Evolutionary conservation across 2,113 vertebrate genomes (phyloP), one percentile per base, ranked within the genome.

Genomic region (Aspidoscelis tigris): DNA sequence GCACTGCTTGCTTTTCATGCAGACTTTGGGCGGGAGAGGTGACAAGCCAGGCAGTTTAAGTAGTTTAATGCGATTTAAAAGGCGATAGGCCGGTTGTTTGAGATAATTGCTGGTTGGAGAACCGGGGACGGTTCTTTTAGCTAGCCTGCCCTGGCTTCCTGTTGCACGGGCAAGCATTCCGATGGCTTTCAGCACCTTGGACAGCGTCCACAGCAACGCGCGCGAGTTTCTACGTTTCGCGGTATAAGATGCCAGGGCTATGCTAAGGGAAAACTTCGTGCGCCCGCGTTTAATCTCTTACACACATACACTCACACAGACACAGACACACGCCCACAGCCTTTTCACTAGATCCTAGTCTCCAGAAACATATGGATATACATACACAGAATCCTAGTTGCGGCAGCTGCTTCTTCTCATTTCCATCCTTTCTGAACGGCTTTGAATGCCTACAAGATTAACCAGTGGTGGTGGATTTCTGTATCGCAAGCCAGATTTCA

Each of bases 131-230:
- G 47, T 85, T 10, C 70, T 73, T 74, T 76, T 81, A 50, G 66
- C 61, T 12, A 3, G 71, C 73, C 21, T 47, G 83, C 61, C 58
- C 12, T 22, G 58, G 79, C 73, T 78, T 76, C 79, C 81, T 72
- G 87, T 82, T 82, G 90, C 87, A 64, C 64, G 33, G 22, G 4
- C 58, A 65, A 0, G 24, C n/a, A 26, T 9, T 24, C 33, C 24
- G 22, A 21, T 7, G 1, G 33, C 65, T 61, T 79, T 94, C 95
- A 96, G 95, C 33, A 96, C 95, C 91, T 22, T 80, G 94, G 95
- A 96, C 95, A 95, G 95, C 76, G 83, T 89, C 84, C 43, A 24
- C 55, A 53, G 73, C 66, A 2, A 12, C n/a, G 0, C 2, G 26
- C 1, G 24, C 26, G 43, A 20, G 22, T 24, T 61, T 43, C 18